Evolutionary conservation across 2,888 invertebrate genomes (phyloP), one percentile per base, ranked within the genome.

Genomic region (Cremastobaeus sp.): DNA sequence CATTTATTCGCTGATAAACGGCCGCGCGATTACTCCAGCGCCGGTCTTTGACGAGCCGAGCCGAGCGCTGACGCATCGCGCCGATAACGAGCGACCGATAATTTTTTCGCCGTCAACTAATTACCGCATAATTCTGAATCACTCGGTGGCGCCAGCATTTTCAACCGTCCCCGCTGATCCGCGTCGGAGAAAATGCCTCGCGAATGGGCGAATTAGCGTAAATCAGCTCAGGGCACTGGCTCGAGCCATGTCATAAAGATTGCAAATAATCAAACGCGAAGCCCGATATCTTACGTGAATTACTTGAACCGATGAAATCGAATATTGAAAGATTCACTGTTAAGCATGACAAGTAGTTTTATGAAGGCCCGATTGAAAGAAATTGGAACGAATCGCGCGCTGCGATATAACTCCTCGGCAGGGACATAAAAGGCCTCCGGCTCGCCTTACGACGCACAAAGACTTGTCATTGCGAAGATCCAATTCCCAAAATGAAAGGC

Each of bases 401-500:
- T 20, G 41, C 18, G 60, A 60, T 48, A 69, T 62, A 69, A 62
- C 55, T 60, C 47, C 25, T 41, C 15, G 1, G 14, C 37, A 9
- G 20, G 32, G n/a, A 50, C 59, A 59, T 47, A 59, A 69, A 69
- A 47, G 69, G 45, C 62, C 55, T 32, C 18, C 20, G 55, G 54
- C 35, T 21, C 35, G 52, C 48, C 62, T 62, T 55, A 28, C 18
- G 28, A 11, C 35, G 21, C 50, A 76, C 74, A 76, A 76, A 76
- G 76, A 55, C 50, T 62, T 54, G 62, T 71, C 76, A 66, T 73
- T 68, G 74, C 66, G 21, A 17, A 17, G 59, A 71, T 69, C 74
- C 72, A 72, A 74, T 77, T 77, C 20, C 66, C 41, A 28, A 72
- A 77, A 77, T 77, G 74, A 77, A 77, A 72, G 72, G 69, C 57